These are phyloP conservation scores for Panthera uncia DNA, from an alignment of 2,113 vertebrate species.

Conservation along the genomic window DNA sequence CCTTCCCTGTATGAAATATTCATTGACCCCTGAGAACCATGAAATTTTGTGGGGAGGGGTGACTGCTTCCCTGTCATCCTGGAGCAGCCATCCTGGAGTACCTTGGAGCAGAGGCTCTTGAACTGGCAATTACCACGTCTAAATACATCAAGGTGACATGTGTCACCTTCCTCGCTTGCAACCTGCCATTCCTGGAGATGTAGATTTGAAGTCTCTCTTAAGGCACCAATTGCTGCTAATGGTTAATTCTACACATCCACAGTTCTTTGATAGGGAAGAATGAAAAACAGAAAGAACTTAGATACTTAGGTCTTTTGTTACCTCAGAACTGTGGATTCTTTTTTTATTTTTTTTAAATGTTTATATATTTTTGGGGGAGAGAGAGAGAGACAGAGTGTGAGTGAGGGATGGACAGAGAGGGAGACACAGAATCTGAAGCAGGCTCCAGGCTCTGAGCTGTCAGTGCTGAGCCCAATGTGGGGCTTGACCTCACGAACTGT, in stretches of 20 bases:
- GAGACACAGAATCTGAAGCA: too few species aligned
- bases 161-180: conserved; percentile 91
- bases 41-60: conserved; percentile 85
- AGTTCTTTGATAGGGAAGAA: conserved; percentile 94
- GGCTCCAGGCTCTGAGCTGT: too few species aligned
- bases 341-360: too few species aligned
- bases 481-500: too few species aligned
- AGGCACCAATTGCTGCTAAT: conserved; percentile 90
- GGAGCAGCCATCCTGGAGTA: conserved; percentile 91
- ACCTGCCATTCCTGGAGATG: conserved; percentile 91
- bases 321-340: conserved; percentile 77
- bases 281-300: conserved; percentile 90
- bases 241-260: conserved; percentile 92
- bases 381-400: too few species aligned
- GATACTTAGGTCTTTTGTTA: conserved; percentile 61
- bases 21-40: conserved; percentile 91
- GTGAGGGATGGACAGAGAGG: too few species aligned
- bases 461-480: too few species aligned
- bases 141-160: conserved; percentile 94
- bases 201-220: conserved; percentile 91
- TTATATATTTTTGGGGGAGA: too few species aligned
- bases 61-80: conserved; percentile 87
- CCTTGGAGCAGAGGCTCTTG: conserved; percentile 91
- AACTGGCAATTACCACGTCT: conserved; percentile 92
- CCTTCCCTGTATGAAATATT: conserved; percentile 92